phyloP scores from a whole-genome alignment of 2,888 invertebrate species.

The Steinernema carpocapsae region DNA sequence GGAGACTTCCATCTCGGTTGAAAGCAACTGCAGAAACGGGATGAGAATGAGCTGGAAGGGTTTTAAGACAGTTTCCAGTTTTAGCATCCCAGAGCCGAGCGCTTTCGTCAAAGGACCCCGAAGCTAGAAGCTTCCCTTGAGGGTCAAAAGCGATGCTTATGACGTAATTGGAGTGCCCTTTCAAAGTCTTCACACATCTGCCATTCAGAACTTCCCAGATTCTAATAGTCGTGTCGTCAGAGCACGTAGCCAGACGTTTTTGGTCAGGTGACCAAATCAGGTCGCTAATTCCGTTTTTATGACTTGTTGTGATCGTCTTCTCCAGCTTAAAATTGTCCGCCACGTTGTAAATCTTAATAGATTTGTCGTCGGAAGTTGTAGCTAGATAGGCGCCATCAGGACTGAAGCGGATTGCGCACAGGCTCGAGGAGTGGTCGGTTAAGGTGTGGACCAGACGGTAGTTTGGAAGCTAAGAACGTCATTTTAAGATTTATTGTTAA shows the following conservation, averaged over 20 bases:
- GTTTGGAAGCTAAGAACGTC: slow-evolving; percentile 41
- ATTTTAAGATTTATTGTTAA: not conserved
- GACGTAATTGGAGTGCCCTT: slow-evolving; percentile 99
- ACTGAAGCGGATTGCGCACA: slow-evolving; percentile 78
- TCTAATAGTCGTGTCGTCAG: slow-evolving; percentile 92
- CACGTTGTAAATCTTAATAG: slow-evolving; percentile 61
- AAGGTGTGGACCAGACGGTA: slow-evolving; percentile 39
- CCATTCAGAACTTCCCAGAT: slow-evolving; percentile 69
- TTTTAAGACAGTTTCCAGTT: slow-evolving; percentile 96
- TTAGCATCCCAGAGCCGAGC: slow-evolving; percentile 95
- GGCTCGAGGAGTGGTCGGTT: slow-evolving; percentile 97
- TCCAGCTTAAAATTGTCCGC: slow-evolving; percentile 88
- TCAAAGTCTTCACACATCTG: slow-evolving; percentile 95
- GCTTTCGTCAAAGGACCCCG: slow-evolving; percentile 99
- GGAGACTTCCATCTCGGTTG: slow-evolving; percentile 85
- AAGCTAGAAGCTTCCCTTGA: slow-evolving; percentile 97
- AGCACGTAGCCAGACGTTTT: slow-evolving; percentile 88
- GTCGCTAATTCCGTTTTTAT: slow-evolving; percentile 97
- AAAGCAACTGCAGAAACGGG: slow-evolving; percentile 87
- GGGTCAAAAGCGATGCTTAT: slow-evolving; percentile 99
- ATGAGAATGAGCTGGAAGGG: slow-evolving; percentile 97
- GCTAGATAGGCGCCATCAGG: slow-evolving; percentile 64
- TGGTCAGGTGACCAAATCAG: slow-evolving; percentile 97
- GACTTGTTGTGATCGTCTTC: slow-evolving; percentile 96
- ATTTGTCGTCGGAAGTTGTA: slow-evolving; percentile 65